phyloP scores from a whole-genome alignment of 2,113 vertebrate genomes.

The Cochlearius cochlearius region DNA sequence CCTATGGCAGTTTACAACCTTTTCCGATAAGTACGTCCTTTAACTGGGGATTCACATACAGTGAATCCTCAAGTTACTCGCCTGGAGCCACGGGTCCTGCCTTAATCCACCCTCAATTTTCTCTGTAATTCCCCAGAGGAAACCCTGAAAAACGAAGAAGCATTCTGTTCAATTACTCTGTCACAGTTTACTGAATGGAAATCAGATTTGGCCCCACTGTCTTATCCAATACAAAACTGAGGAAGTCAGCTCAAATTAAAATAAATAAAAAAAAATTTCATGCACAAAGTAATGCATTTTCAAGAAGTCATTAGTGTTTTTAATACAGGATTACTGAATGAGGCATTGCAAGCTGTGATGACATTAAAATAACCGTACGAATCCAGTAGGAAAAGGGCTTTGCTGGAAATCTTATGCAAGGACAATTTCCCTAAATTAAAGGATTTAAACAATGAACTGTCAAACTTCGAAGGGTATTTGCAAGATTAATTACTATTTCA shows the following conservation, averaged over 20 bases:
- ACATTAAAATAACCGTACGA: background rate
- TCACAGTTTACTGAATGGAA: background rate
- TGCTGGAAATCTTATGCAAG: background rate
- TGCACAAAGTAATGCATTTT: background rate
- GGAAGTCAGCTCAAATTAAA: background rate
- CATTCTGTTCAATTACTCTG: background rate
- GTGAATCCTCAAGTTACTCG: background rate
- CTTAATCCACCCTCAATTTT: background rate
- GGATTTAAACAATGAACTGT: background rate
- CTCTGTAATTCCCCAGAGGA: background rate
- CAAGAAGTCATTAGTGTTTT: background rate
- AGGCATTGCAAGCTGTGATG: background rate
- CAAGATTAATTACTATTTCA: background rate
- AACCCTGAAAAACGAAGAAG: rapidly evolving
- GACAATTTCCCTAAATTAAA: background rate
- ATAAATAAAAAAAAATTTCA: too few species aligned
- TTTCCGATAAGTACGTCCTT: background rate
- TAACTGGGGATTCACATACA: background rate
- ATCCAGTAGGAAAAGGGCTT: background rate
- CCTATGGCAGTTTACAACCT: background rate
- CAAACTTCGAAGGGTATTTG: background rate
- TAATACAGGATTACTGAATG: background rate
- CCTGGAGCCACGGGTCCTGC: background rate
- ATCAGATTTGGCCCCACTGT: background rate
- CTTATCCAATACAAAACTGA: background rate